phyloP scores from a whole-genome alignment of 2,797 vertebrate genomes.

The Ispidina lecontei region DNA sequence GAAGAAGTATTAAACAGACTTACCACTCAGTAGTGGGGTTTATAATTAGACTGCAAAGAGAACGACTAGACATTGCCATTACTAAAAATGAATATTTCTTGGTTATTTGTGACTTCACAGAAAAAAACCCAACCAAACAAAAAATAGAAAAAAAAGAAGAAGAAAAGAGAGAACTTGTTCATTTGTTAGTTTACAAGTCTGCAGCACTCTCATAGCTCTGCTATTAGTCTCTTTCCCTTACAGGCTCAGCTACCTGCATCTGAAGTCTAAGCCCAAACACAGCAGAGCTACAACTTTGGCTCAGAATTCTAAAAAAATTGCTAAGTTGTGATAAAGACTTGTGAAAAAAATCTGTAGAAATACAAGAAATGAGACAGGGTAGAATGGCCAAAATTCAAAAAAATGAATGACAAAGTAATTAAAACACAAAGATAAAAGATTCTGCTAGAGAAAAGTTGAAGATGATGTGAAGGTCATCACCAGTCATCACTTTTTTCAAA shows the following conservation, averaged over 20 bases:
- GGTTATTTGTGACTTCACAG: not conserved
- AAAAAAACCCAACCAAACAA: not conserved
- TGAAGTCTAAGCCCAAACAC: not conserved
- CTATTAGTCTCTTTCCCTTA: not conserved
- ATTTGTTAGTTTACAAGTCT: not conserved
- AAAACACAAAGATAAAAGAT: not conserved
- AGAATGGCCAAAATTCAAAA: not conserved
- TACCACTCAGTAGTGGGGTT: not conserved
- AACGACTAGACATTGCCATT: not conserved
- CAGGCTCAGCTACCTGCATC: not conserved
- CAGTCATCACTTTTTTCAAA: not conserved
- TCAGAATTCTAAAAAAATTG: not conserved
- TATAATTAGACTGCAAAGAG: not conserved
- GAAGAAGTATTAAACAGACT: not conserved
- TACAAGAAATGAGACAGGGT: not conserved
- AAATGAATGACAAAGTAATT: not conserved
- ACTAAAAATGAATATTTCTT: not conserved
- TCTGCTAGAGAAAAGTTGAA: not conserved
- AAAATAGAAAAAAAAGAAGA: too few relatives aligned
- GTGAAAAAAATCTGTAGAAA: not conserved
- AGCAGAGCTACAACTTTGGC: not conserved
- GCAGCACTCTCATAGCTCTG: not conserved
- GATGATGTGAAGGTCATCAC: not conserved
- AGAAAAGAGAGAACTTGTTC: not conserved
- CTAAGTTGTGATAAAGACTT: not conserved